phyloP scores from a whole-genome alignment of 92 coral and sea anemone genomes.

The Bergia puertoricense region DNA sequence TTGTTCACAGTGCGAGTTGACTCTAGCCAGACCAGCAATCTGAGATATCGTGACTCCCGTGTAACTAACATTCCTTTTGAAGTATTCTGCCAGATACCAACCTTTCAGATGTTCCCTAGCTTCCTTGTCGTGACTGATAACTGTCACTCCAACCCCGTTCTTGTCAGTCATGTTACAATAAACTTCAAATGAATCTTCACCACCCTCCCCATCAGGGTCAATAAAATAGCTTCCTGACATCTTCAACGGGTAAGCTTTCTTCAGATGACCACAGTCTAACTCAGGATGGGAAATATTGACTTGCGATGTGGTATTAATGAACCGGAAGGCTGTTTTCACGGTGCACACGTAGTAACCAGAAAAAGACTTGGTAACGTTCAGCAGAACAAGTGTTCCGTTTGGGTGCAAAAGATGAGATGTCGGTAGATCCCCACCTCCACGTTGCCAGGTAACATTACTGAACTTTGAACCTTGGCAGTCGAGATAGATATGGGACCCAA shows the following conservation, averaged over 20 bases:
- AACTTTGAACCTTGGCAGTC: neutral
- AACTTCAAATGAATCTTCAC: no score
- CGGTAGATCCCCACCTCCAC: neutral
- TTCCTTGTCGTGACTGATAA: no score
- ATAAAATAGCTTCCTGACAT: no score
- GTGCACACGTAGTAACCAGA: neutral
- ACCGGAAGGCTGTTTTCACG: neutral
- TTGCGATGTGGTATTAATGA: neutral
- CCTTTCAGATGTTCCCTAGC: neutral
- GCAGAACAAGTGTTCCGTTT: slow-evolving; percentile 1
- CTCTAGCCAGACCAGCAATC: neutral
- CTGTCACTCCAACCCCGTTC: no score
- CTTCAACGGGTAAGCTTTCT: no score
- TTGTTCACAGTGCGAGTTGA: no score
- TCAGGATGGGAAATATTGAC: no score
- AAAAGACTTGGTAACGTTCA: neutral
- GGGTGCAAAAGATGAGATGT: neutral
- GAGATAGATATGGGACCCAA: neutral
- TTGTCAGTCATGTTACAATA: no score
- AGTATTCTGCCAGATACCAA: neutral
- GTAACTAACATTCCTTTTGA: neutral
- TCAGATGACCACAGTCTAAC: no score
- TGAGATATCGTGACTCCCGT: neutral
- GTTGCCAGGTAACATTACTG: neutral
- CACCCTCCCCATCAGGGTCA: no score